phyloP scores from a whole-genome alignment of 2,113 vertebrate species.

The Nothobranchius kuhntae region DNA sequence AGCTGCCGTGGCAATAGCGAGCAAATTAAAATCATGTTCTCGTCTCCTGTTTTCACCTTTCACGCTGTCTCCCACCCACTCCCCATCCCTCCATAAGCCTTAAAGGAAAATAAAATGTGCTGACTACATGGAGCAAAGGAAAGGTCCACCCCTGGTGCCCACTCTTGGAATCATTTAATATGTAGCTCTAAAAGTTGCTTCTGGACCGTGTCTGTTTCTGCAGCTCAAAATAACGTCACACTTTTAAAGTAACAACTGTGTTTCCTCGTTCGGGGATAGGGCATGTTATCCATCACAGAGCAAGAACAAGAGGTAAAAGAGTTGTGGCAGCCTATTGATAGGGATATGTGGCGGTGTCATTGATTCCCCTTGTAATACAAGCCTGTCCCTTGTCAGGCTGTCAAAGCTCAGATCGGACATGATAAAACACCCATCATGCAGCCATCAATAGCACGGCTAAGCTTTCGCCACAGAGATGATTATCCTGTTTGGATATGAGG shows the following conservation, averaged over 20 bases:
- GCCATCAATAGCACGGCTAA: conserved; percentile 61
- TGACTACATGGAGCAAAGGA: conserved; percentile 48
- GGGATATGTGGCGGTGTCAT: conserved; percentile 66
- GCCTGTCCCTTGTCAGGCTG: conserved; percentile 72
- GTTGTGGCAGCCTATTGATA: conserved; percentile 73
- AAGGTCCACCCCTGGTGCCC: conserved; percentile 36
- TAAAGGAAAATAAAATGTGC: conserved; percentile 26
- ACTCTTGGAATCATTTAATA: conserved; percentile 54
- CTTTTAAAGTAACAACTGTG: conserved; percentile 3
- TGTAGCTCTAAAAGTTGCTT: no score
- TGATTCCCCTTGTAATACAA: conserved; percentile 79
- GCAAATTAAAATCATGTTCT: conserved; percentile 64
- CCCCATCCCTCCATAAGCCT: conserved; percentile 30
- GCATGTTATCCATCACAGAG: conserved; percentile 56
- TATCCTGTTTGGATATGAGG: conserved; percentile 57
- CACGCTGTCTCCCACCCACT: conserved; percentile 30
- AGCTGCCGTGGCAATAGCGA: conserved; percentile 31
- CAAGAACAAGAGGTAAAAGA: conserved; percentile 50
- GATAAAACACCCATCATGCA: conserved; percentile 64
- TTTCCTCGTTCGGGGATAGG: conserved; percentile 20
- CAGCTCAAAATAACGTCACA: no score
- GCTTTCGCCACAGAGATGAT: conserved; percentile 62
- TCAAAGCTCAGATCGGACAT: conserved; percentile 77
- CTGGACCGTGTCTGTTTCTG: no score
- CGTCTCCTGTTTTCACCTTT: conserved; percentile 18